Evolutionary conservation across 2,113 vertebrate genomes (phyloP).

Genomic region (Indicator indicator): DNA sequence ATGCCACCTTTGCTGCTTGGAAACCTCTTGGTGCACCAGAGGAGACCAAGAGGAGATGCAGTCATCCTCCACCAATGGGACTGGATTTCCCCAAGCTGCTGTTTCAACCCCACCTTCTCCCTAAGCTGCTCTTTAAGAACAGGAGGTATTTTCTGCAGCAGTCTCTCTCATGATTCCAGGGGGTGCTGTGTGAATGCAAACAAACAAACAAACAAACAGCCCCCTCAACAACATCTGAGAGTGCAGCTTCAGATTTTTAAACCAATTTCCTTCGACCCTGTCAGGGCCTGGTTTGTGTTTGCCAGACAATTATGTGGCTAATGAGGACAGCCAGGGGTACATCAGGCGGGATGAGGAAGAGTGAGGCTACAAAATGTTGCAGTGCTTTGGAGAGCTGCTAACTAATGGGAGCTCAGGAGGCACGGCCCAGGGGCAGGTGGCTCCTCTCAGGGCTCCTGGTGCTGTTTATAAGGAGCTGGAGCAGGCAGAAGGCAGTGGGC

Average conservation of each 20-base stretch:
- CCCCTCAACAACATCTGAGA: slow-evolving; percentile 28
- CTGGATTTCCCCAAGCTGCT: not conserved
- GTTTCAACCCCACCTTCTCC: not conserved
- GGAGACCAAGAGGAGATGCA: not conserved
- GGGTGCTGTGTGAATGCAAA: not conserved
- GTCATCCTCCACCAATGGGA: not conserved
- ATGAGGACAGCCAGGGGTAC: slow-evolving; percentile 64
- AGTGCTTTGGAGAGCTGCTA: slow-evolving; percentile 21
- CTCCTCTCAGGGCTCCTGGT: not conserved
- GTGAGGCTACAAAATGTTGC: slow-evolving; percentile 52
- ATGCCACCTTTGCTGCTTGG: not conserved
- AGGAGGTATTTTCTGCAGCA: not conserved
- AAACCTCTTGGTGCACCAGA: not conserved
- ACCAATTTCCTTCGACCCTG: slow-evolving; percentile 57
- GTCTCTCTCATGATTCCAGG: not conserved
- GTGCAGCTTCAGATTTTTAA: slow-evolving; percentile 48
- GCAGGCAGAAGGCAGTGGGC: not conserved
- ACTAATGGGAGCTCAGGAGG: slow-evolving; percentile 21
- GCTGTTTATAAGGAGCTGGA: not conserved
- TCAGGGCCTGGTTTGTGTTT: slow-evolving; percentile 70
- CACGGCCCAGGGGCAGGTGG: not conserved
- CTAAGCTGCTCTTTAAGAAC: not conserved
- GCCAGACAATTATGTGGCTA: slow-evolving; percentile 67
- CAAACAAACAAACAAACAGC: not conserved
- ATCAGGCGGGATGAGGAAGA: slow-evolving; percentile 55